Conservation (phyloP, 2,113 vertebrate genomes). For the Hiodon tergisus region DNA sequence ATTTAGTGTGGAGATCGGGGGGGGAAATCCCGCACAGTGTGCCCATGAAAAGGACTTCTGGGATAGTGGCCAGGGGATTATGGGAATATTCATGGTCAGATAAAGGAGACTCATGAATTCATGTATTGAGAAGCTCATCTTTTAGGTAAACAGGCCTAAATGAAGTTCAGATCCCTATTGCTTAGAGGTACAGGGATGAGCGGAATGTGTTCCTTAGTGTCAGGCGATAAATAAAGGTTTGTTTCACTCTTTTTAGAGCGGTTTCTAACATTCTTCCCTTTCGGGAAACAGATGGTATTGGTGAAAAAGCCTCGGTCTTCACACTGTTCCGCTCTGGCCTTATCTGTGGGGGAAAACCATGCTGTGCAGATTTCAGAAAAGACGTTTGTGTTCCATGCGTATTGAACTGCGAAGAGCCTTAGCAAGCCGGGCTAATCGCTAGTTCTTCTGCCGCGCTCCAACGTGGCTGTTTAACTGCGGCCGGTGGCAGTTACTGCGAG, state of each 20-base stretch:
- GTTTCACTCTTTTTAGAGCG: slow-evolving; percentile 37
- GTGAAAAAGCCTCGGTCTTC: slow-evolving; percentile 25
- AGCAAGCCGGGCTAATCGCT: too few species aligned
- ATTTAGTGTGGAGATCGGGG: slow-evolving; percentile 79
- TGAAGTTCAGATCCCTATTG: slow-evolving; percentile 34
- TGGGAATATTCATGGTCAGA: slow-evolving; percentile 86
- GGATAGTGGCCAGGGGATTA: slow-evolving; percentile 71
- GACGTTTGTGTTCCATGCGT: too few species aligned
- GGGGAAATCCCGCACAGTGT: slow-evolving; percentile 49
- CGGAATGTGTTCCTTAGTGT: slow-evolving; percentile 50
- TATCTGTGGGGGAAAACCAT: too few species aligned
- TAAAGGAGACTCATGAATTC: slow-evolving; percentile 73
- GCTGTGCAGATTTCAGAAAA: too few species aligned
- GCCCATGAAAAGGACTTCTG: slow-evolving; percentile 55
- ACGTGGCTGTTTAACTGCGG: too few species aligned
- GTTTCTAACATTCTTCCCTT: slow-evolving; percentile 43
- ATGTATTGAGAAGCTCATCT: slow-evolving; percentile 78
- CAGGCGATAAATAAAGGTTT: slow-evolving; percentile 48
- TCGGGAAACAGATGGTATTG: slow-evolving; percentile 50
- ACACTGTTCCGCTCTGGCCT: not conserved
- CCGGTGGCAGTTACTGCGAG: too few species aligned
- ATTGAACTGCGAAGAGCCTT: too few species aligned
- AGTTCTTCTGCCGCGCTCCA: too few species aligned
- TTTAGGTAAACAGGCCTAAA: slow-evolving; percentile 73
- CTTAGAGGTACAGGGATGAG: slow-evolving; percentile 2